Conservation (phyloP, 2,888 invertebrate genomes). For the Agrilus biguttatus region DNA sequence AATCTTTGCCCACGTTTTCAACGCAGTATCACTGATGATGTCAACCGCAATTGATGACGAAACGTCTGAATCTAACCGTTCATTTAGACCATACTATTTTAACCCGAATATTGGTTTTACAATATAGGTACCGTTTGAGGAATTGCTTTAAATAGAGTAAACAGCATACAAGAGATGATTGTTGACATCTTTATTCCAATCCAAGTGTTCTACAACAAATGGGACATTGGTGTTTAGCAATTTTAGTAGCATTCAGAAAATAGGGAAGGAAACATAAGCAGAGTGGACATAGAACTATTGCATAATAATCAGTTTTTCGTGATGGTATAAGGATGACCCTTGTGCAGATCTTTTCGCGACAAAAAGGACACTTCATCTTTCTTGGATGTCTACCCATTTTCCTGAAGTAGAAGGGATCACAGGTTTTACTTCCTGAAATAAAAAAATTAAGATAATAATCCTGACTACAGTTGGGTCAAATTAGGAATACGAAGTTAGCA, state of each 20-base stretch:
- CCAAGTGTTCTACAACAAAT: constrained; percentile 3
- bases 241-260: constrained; percentile 5
- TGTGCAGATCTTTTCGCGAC: constrained; percentile 10
- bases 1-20: no score
- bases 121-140: no score
- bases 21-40: no score
- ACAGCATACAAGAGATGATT: no score
- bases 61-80: no score
- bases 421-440: not conserved
- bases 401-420: not conserved
- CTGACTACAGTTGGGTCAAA: no score
- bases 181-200: not conserved
- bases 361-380: constrained; percentile 11
- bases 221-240: constrained; percentile 9
- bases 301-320: constrained; percentile 6
- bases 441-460: no score
- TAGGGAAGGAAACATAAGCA: constrained; percentile 11
- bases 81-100: no score
- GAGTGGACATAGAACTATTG: constrained; percentile 5
- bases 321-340: constrained; percentile 9
- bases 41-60: no score
- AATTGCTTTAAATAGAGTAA: no score
- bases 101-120: no score
- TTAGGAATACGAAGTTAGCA: no score
- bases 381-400: not conserved